phyloP scores from a whole-genome alignment of 2,113 vertebrate species.

The Leucoraja erinaceus region DNA sequence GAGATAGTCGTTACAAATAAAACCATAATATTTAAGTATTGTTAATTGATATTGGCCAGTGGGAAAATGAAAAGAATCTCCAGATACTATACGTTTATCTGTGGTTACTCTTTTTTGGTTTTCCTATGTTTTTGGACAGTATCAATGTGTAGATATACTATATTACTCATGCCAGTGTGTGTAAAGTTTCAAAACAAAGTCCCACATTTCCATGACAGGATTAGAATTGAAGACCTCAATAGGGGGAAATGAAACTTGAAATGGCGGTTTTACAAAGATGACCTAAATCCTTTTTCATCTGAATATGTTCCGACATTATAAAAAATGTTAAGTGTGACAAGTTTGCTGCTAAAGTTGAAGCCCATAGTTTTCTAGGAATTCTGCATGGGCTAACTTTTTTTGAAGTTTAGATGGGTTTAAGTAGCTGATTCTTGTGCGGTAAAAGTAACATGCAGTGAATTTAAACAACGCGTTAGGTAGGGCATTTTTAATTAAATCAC shows the following conservation, averaged over 20 bases:
- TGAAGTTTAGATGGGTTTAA: not conserved
- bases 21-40: not conserved
- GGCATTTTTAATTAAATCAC: no score
- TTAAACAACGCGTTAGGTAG: not conserved
- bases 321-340: not conserved
- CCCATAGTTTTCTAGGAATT: not conserved
- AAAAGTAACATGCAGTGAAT: not conserved
- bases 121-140: not conserved
- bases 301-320: not conserved
- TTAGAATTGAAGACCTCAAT: conserved; percentile 4
- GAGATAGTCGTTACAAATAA: not conserved
- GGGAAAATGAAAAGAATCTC: not conserved
- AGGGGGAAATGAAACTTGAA: not conserved
- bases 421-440: not conserved
- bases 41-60: not conserved
- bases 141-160: not conserved
- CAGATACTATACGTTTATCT: not conserved
- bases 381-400: not conserved
- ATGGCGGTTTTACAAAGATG: not conserved
- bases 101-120: not conserved
- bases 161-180: not conserved
- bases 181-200: not conserved
- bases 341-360: not conserved
- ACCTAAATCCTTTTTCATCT: not conserved
- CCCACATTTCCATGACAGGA: not conserved